Percentiles rank a stretch among this genome's conserved stretches.
These are phyloP conservation scores for Saccostrea glomerata DNA, from an alignment of 1,140 invertebrate genomes.

Conservation along the genomic window DNA sequence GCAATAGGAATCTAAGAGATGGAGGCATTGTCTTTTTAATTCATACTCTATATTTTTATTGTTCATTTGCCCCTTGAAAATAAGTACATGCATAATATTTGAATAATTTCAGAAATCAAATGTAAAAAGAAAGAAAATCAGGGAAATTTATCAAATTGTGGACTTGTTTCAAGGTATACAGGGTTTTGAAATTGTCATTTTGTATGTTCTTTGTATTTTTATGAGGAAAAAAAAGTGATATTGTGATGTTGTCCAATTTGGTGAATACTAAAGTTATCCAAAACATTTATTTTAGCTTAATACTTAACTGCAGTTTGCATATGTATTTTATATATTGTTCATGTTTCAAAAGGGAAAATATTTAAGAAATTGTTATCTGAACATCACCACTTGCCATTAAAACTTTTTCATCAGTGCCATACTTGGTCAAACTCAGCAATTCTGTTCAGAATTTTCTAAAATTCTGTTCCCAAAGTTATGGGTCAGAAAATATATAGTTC, in stretches of 20 bases:
- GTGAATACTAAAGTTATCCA: no score
- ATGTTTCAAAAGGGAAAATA: neutral
- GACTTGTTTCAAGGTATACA: neutral
- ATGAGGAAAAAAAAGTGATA: neutral
- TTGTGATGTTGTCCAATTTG: neutral
- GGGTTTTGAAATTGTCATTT: neutral
- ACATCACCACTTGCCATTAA: neutral
- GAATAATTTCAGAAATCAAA: neutral
- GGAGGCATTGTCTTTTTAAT: no score
- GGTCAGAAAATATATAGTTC: neutral
- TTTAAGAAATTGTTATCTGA: neutral
- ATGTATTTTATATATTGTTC: neutral
- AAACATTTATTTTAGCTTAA: neutral
- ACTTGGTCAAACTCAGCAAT: slow-evolving; percentile 16
- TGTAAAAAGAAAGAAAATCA: neutral
- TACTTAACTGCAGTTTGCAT: neutral
- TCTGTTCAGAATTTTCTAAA: neutral
- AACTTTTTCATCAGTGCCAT: slow-evolving; percentile 13
- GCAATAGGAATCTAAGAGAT: no score
- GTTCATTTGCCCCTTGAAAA: no score
- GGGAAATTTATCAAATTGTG: neutral
- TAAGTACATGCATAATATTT: no score
- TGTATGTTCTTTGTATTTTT: neutral
- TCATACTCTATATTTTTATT: no score
- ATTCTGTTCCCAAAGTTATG: neutral